Evolutionary conservation across 2,113 vertebrate species (phyloP), one percentile per base, ranked within the genome.

Genomic region (Perca fluviatilis): DNA sequence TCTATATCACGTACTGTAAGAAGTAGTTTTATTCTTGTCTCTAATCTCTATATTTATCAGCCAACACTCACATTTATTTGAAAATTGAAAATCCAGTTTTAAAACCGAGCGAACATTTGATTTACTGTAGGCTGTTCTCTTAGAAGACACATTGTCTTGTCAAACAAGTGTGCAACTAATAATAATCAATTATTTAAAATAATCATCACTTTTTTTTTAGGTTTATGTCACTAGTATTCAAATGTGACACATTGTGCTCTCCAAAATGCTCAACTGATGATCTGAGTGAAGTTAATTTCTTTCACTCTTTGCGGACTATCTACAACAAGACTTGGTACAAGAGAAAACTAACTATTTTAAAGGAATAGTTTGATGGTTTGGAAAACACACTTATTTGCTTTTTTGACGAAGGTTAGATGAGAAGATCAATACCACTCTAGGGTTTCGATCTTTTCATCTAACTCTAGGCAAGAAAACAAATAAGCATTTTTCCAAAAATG

Each of bases 21-120:
- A 79, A 14, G 27, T 1, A 14, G 18, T 51, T 76, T 69, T 63
- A 74, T 63, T 69, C 2, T 13, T 36, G 11, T 76, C 16, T 33
- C 11, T 15, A 50, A 72, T 46, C n/a, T 47, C 1, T 57, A 18
- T 54, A n/a, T 73, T 72, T 18, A 69, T 49, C 63, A 79, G 64
- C 53, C 33, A 27, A 49, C 46, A 6, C 71, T 62, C 51, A 60
- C 3, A 69, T 79, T 80, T 69, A 43, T 54, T 63, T 60, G 7
- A n/a, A 67, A 57, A 66, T 66, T 0, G 0, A 36, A 43, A 43
- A 43, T 43, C 40, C 40, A 43, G 11, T 65, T 65, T 25, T 7
- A 58, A 56, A 43, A 30, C 36, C 19, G 50, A 70, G n/a, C n/a
- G 1, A 64, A 15, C n/a, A 47, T 67, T 50, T 67, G 7, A 18